phyloP scores from a whole-genome alignment of 1,140 invertebrate species.

The Vanessa tameamea region DNA sequence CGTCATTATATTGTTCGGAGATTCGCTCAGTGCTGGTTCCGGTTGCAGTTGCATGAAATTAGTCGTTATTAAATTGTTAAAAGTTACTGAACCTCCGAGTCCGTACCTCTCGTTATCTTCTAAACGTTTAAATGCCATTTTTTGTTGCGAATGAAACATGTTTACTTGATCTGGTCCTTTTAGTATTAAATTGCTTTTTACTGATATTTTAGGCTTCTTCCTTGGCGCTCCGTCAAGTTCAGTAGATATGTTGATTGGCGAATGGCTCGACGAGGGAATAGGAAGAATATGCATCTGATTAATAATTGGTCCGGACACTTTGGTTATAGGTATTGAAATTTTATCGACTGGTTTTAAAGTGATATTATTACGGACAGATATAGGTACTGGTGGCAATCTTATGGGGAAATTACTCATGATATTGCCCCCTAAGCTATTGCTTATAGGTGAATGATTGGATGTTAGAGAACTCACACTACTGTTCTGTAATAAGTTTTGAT shows the following conservation, averaged over 20 bases:
- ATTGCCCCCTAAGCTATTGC: constrained; percentile 58
- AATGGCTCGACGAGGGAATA: constrained; percentile 67
- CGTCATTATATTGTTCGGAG: constrained; percentile 59
- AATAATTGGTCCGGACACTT: constrained; percentile 70
- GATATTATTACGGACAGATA: constrained; percentile 63
- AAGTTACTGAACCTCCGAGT: constrained; percentile 64
- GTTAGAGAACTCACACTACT: constrained; percentile 59
- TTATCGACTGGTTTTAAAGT: constrained; percentile 69
- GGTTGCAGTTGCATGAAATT: constrained; percentile 74
- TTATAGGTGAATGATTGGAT: constrained; percentile 54
- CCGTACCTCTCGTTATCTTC: constrained; percentile 71
- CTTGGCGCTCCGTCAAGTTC: constrained; percentile 65
- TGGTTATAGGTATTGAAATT: constrained; percentile 62
- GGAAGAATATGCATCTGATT: constrained; percentile 73
- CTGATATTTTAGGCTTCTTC: constrained; percentile 79
- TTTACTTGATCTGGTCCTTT: constrained; percentile 77
- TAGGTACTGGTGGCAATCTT: constrained; percentile 55
- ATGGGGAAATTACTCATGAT: constrained; percentile 76
- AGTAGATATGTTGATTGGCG: constrained; percentile 58
- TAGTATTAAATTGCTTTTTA: constrained; percentile 78
- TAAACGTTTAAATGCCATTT: constrained; percentile 72
- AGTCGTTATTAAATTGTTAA: constrained; percentile 72
- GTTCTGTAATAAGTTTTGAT: constrained; percentile 60
- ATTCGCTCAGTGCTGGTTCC: constrained; percentile 61
- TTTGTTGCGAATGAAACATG: constrained; percentile 76